Evolutionary conservation across 2,113 vertebrate species (phyloP).

Genomic region (Cebidichthys violaceus): DNA sequence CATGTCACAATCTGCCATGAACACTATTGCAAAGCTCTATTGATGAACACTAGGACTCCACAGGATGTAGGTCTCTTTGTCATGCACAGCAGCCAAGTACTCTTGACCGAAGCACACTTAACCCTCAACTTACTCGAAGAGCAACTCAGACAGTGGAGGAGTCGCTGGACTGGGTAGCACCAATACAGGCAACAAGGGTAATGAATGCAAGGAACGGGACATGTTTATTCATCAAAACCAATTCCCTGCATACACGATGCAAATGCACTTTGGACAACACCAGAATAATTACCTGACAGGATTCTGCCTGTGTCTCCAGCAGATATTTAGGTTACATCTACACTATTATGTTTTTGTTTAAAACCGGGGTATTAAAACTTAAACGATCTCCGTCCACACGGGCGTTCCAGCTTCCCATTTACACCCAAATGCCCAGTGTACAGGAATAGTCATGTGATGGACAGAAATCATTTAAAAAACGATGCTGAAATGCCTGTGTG

Average conservation of each 20-base stretch:
- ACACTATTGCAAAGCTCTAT: conserved; percentile 13
- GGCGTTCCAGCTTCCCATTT: too few species aligned
- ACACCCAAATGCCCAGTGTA: not conserved
- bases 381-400: not conserved
- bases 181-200: conserved; percentile 47
- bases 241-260: conserved; percentile 43
- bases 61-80: not conserved
- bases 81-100: conserved; percentile 19
- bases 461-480: not conserved
- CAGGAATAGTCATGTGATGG: not conserved
- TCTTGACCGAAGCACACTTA: conserved; percentile 49
- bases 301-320: conserved; percentile 33
- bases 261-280: conserved; percentile 47
- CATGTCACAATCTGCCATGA: conserved; percentile 19
- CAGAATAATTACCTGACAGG: conserved; percentile 57
- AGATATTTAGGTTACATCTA: conserved; percentile 4
- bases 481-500: not conserved
- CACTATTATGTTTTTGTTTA: not conserved
- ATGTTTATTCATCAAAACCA: conserved; percentile 67
- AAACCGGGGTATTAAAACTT: not conserved
- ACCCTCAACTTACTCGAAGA: conserved; percentile 48
- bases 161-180: conserved; percentile 8
- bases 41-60: conserved; percentile 1
- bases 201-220: conserved; percentile 49
- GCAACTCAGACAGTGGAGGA: conserved; percentile 25